Conservation (phyloP, 2,113 vertebrate species). For the Himantopus leucocephalus region DNA sequence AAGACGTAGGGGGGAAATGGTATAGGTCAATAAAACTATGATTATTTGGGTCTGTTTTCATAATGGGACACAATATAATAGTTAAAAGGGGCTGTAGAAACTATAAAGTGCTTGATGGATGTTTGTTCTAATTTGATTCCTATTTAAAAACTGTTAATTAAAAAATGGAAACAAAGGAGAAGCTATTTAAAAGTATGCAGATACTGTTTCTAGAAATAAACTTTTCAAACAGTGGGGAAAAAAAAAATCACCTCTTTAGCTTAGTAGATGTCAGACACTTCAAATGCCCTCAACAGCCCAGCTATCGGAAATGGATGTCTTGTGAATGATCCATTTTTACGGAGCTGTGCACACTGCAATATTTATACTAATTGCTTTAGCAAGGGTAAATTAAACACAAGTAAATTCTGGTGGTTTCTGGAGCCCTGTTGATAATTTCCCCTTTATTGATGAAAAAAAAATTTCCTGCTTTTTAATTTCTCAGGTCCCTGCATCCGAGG, state of each 20-base stretch:
- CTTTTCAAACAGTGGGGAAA: neutral
- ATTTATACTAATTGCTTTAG: neutral
- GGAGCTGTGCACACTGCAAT: neutral
- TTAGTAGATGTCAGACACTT: neutral
- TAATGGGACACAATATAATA: neutral
- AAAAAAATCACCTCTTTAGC: neutral
- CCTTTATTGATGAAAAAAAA: neutral
- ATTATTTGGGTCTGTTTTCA: conserved; percentile 25
- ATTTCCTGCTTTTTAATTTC: neutral
- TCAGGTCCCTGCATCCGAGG: neutral
- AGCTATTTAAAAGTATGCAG: neutral
- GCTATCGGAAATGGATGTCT: neutral
- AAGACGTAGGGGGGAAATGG: neutral
- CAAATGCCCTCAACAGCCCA: neutral
- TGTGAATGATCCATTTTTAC: neutral
- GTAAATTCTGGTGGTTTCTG: neutral
- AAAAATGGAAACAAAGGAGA: neutral
- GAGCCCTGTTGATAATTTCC: neutral
- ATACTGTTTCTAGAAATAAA: neutral
- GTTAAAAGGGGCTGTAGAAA: conserved; percentile 27
- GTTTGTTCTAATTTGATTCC: neutral
- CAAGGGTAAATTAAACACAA: neutral
- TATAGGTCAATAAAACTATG: conserved; percentile 6
- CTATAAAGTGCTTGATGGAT: neutral
- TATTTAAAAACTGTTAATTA: neutral